Conservation (phyloP, 1,140 invertebrate species). For the Heliconius congener region DNA sequence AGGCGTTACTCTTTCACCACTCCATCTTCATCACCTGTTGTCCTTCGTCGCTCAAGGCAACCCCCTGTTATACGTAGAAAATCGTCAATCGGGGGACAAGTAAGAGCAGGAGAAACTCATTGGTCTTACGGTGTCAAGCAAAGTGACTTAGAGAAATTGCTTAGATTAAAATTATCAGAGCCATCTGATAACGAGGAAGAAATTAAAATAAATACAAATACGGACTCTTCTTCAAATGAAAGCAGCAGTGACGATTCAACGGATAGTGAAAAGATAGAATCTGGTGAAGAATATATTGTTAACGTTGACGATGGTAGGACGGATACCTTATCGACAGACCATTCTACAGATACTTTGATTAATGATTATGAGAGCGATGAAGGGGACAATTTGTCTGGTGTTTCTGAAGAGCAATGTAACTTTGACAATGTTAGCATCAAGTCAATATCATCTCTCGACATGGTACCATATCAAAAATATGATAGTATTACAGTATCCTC, state of each 20-base stretch:
- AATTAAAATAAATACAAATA: conserved; percentile 40
- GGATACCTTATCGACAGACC: conserved; percentile 70
- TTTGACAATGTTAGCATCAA: conserved; percentile 79
- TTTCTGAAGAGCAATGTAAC: conserved; percentile 67
- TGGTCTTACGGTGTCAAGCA: conserved; percentile 77
- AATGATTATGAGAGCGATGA: conserved; percentile 74
- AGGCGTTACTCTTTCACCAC: conserved; percentile 62
- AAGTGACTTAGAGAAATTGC: conserved; percentile 72
- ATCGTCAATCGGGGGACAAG: conserved; percentile 59
- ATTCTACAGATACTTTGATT: conserved; percentile 76
- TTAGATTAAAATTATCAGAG: conserved; percentile 70
- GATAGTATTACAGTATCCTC: conserved; percentile 78
- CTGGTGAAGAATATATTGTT: conserved; percentile 62
- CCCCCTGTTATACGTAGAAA: conserved; percentile 74
- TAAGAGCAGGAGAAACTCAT: conserved; percentile 62
- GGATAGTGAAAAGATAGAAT: conserved; percentile 61
- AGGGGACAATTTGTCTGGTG: conserved; percentile 64
- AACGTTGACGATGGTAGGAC: conserved; percentile 67
- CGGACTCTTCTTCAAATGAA: conserved; percentile 47
- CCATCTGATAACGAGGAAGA: conserved; percentile 71
- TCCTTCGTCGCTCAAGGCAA: conserved; percentile 62
- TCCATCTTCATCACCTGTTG: conserved; percentile 64
- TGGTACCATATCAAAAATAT: conserved; percentile 77
- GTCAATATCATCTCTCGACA: conserved; percentile 75
- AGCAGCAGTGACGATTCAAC: conserved; percentile 64